Percentiles rank a stretch among this genome's conserved stretches.
Conservation (phyloP, 2,888 invertebrate species). For the Bugulina stolonifera region DNA sequence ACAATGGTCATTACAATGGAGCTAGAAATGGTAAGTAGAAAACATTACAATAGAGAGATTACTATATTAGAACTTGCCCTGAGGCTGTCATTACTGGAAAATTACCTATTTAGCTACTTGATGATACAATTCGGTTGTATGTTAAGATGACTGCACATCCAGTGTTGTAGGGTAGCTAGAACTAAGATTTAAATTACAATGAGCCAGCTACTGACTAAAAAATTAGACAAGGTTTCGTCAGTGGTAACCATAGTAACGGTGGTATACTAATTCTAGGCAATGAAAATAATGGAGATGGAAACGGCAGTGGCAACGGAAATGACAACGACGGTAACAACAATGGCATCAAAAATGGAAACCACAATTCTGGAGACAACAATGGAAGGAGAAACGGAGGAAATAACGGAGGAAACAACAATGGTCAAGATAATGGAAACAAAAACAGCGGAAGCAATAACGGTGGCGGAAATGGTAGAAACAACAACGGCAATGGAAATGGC, state of each 20-base stretch:
- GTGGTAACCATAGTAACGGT: too few relatives aligned
- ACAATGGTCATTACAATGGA: slow-evolving; percentile 10
- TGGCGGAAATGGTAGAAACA: neutral
- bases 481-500: neutral
- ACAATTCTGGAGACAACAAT: neutral
- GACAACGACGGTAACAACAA: slow-evolving; percentile 25
- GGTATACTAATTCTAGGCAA: too few relatives aligned
- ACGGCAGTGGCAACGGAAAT: slow-evolving; percentile 23
- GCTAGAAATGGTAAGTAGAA: neutral
- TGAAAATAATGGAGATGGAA: neutral
- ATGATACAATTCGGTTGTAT: too few relatives aligned
- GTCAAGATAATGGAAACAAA: neutral
- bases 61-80: too few relatives aligned
- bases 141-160: too few relatives aligned
- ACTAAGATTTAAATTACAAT: too few relatives aligned
- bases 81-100: too few relatives aligned
- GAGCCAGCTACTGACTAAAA: too few relatives aligned
- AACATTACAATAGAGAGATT: too few relatives aligned
- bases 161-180: too few relatives aligned
- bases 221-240: too few relatives aligned
- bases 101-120: too few relatives aligned
- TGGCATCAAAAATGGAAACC: slow-evolving; percentile 5
- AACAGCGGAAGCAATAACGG: neutral
- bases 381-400: neutral
- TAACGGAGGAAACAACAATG: neutral